phyloP scores from a whole-genome alignment of 2,797 vertebrate species.

The Amblyopsis hoosieri region DNA sequence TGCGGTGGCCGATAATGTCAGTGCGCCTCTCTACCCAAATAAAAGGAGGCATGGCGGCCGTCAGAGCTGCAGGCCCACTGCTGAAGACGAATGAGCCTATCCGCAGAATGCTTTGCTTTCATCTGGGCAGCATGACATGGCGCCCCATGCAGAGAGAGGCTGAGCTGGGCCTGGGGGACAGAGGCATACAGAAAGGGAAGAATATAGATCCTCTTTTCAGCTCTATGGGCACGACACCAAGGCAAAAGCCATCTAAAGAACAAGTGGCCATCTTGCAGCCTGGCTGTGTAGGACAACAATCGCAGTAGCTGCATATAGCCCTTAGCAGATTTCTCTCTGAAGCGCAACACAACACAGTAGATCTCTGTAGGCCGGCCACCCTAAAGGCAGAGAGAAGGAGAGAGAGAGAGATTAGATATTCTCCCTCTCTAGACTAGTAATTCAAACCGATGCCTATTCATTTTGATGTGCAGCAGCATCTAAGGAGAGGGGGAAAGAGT shows the following conservation, averaged over 20 bases:
- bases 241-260: conserved; percentile 60
- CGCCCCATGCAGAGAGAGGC: conserved; percentile 67
- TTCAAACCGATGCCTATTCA: conserved; percentile 59
- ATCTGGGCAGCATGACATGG: conserved; percentile 70
- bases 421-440: conserved; percentile 44
- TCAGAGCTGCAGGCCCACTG: conserved; percentile 67
- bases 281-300: conserved; percentile 51
- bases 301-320: conserved; percentile 41
- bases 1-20: conserved; percentile 82
- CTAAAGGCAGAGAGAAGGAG: conserved; percentile 21
- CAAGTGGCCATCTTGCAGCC: conserved; percentile 54
- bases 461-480: conserved; percentile 66
- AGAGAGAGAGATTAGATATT: conserved; percentile 18
- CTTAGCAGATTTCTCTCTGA: conserved; percentile 48
- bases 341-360: conserved; percentile 43
- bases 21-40: conserved; percentile 72
- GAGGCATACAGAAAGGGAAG: conserved; percentile 44
- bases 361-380: conserved; percentile 48
- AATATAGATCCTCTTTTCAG: conserved; percentile 67
- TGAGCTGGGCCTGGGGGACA: conserved; percentile 62
- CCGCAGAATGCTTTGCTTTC: conserved; percentile 71
- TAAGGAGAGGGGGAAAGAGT: conserved; percentile 47
- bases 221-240: conserved; percentile 48
- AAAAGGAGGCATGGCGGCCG: conserved; percentile 70
- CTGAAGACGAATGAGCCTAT: conserved; percentile 73